A percentile compares a stretch with the other conserved stretches of the same genome.
phyloP scores from a whole-genome alignment of 2,797 vertebrate genomes.

The Sphaeramia orbicularis region DNA sequence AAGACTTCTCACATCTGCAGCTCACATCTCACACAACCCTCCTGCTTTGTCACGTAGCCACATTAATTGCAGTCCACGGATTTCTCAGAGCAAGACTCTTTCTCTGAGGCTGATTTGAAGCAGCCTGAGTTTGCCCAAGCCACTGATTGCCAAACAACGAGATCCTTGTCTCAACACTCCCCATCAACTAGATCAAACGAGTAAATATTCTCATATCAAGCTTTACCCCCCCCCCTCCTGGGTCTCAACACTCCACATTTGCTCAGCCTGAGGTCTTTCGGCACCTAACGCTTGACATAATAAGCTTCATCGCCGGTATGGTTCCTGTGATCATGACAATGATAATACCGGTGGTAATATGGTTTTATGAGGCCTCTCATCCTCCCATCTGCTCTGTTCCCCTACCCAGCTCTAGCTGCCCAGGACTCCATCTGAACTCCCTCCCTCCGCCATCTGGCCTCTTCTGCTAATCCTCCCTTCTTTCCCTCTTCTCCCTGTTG shows the following conservation, averaged over 20 bases:
- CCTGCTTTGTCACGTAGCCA: slow-evolving; percentile 1
- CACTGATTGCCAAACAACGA: slow-evolving; percentile 30
- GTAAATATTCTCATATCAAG: slow-evolving; percentile 31
- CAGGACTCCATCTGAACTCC: slow-evolving; percentile 72
- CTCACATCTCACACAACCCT: background rate
- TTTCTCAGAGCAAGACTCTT: slow-evolving; percentile 10
- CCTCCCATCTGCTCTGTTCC: slow-evolving; percentile 78
- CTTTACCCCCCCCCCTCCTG: background rate
- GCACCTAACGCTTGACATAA: slow-evolving; percentile 60
- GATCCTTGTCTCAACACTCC: slow-evolving; percentile 36
- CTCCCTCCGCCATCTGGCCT: slow-evolving; percentile 78
- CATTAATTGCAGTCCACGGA: slow-evolving; percentile 7
- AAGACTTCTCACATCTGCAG: slow-evolving; percentile 10
- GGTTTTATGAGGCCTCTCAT: slow-evolving; percentile 82
- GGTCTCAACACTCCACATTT: slow-evolving; percentile 6
- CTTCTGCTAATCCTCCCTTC: slow-evolving; percentile 64
- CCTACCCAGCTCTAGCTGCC: slow-evolving; percentile 62
- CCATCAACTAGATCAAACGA: slow-evolving; percentile 42
- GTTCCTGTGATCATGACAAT: slow-evolving; percentile 76
- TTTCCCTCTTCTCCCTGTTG: slow-evolving; percentile 39
- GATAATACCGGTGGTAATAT: slow-evolving; percentile 79
- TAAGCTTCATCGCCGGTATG: slow-evolving; percentile 66
- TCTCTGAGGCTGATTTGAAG: slow-evolving; percentile 13
- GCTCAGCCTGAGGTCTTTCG: slow-evolving; percentile 27
- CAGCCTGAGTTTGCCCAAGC: slow-evolving; percentile 1